Evolutionary conservation across 2,888 invertebrate species (phyloP).

Genomic region (Tipula unca): DNA sequence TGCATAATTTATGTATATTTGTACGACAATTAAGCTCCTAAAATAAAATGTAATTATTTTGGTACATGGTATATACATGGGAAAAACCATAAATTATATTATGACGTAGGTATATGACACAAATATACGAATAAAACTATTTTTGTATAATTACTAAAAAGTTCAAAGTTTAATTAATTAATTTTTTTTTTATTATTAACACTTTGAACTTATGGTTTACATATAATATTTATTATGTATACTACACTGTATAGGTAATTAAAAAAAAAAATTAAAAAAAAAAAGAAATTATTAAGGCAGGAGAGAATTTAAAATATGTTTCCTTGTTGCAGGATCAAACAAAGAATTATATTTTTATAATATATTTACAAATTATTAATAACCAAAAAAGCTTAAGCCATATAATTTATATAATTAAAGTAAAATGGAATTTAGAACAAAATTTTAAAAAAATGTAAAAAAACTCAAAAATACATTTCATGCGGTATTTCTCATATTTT

Average conservation of each 20-base stretch:
- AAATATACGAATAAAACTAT: background rate
- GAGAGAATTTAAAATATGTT: background rate
- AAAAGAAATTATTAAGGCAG: background rate
- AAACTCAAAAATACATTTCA: constrained; percentile 14
- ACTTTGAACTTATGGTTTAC: background rate
- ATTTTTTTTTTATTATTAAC: background rate
- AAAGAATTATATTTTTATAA: background rate
- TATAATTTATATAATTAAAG: background rate
- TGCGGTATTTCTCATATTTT: constrained; percentile 8
- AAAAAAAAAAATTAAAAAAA: background rate
- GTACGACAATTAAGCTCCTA: background rate
- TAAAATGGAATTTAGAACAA: background rate
- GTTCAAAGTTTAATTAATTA: background rate
- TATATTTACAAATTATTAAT: background rate
- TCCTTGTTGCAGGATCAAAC: background rate
- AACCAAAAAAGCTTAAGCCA: background rate
- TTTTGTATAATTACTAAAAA: background rate
- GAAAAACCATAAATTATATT: background rate
- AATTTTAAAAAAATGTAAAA: background rate
- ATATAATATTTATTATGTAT: background rate
- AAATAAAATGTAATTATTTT: background rate
- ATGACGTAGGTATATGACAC: background rate
- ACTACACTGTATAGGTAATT: background rate
- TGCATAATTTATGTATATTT: background rate
- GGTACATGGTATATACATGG: background rate